Percentiles rank a stretch among this genome's conserved stretches.
Conservation (phyloP, 1,140 invertebrate species). For the Trinorchestia longiramus region DNA sequence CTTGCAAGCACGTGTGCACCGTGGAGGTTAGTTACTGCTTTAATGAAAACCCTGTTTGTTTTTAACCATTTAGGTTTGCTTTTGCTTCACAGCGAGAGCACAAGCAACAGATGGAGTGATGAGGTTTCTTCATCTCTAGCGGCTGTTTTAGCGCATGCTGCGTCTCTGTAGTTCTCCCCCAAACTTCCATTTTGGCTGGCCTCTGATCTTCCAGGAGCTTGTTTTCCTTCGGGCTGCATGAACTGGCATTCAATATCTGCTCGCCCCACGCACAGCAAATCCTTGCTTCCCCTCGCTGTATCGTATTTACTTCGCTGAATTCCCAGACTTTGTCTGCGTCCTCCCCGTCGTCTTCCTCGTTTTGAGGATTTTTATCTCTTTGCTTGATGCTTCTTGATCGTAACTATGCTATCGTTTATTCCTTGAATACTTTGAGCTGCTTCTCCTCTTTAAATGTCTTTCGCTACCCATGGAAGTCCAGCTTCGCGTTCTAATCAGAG, state of each 20-base stretch:
- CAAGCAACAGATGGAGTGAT: neutral
- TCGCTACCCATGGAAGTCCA: neutral
- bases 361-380: neutral
- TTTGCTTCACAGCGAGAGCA: neutral
- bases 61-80: neutral
- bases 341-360: neutral
- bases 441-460: neutral
- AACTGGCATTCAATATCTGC: conserved; percentile 7
- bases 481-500: neutral
- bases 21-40: neutral
- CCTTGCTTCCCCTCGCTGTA: neutral
- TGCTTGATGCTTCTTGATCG: neutral
- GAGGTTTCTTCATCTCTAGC: neutral
- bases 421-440: neutral
- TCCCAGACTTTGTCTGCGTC: neutral
- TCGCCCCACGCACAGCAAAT: neutral
- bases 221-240: neutral
- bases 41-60: neutral
- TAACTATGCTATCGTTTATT: neutral
- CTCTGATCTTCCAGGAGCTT: neutral
- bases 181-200: conserved; percentile 6
- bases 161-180: neutral
- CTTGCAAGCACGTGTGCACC: neutral
- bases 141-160: neutral
- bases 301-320: neutral